phyloP scores from a whole-genome alignment of 2,888 invertebrate genomes.

The Amphipyra berbera region DNA sequence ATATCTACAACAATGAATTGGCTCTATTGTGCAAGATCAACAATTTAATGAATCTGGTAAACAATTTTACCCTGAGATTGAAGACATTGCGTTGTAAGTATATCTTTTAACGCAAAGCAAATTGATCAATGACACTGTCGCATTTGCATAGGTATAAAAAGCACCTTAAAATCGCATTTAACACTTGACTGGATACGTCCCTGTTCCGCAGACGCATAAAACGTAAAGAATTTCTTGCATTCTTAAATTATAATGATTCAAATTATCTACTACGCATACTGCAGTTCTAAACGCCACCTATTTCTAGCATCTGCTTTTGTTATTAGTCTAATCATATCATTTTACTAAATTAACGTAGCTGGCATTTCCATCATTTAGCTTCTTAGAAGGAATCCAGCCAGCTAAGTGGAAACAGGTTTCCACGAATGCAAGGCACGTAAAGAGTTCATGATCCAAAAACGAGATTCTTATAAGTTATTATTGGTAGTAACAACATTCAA shows the following conservation, averaged over 20 bases:
- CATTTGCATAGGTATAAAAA: constrained; percentile 27
- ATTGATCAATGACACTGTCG: constrained; percentile 14
- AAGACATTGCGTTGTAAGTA: background rate
- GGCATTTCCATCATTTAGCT: background rate
- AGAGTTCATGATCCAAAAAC: constrained; percentile 10
- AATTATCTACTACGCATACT: too few relatives aligned
- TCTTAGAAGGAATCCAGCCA: background rate
- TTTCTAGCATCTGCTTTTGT: background rate
- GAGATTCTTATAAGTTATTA: constrained; percentile 9
- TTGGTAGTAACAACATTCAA: constrained; percentile 9
- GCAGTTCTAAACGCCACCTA: too few relatives aligned
- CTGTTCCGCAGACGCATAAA: constrained; percentile 5
- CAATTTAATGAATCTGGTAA: constrained; percentile 10
- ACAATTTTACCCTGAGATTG: constrained; percentile 1
- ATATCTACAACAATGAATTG: background rate
- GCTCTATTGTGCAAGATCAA: background rate
- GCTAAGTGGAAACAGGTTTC: constrained; percentile 5
- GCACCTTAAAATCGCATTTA: constrained; percentile 36
- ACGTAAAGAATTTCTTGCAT: constrained; percentile 1
- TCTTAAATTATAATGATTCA: too few relatives aligned
- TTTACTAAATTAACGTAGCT: background rate
- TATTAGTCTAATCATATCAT: background rate
- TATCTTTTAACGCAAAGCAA: constrained; percentile 30
- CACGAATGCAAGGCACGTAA: constrained; percentile 1
- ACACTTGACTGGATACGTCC: constrained; percentile 1